Percentiles rank a stretch among this genome's conserved stretches.
Conservation (phyloP, 30 jellyfish, hydroid and myxozoan species). For the Turritopsis dohrnii region DNA sequence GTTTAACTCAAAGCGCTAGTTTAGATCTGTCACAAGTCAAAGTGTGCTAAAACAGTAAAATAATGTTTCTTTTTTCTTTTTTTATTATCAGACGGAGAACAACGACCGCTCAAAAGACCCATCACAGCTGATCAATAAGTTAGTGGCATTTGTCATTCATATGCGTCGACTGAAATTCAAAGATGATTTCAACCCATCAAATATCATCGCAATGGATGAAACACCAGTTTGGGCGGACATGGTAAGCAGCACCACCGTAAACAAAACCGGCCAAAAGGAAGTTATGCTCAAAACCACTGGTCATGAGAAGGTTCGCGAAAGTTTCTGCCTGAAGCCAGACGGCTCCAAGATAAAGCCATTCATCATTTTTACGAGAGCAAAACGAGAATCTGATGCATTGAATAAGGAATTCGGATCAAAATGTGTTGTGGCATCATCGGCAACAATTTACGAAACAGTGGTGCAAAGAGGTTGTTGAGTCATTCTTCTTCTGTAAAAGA, state of each 20-base stretch:
- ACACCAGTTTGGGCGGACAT: too few species aligned
- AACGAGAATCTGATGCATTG: background rate
- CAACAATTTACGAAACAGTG: constrained; percentile 3
- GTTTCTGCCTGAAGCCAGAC: background rate
- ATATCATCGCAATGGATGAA: constrained; percentile 9
- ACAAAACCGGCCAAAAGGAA: too few species aligned
- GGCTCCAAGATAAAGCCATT: constrained; percentile 6
- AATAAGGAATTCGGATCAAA: background rate
- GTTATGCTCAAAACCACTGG: constrained; percentile 8
- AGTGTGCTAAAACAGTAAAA: too few species aligned
- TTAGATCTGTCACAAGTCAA: too few species aligned
- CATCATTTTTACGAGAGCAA: background rate
- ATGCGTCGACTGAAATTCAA: too few species aligned
- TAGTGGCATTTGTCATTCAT: too few species aligned
- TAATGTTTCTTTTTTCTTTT: too few species aligned
- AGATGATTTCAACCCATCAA: too few species aligned
- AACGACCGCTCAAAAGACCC: too few species aligned
- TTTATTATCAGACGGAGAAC: too few species aligned
- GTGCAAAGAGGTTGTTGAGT: constrained; percentile 10
- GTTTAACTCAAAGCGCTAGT: too few species aligned
- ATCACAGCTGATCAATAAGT: too few species aligned
- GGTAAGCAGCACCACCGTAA: constrained; percentile 2
- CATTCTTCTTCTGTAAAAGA: constrained; percentile 10
- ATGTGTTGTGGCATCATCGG: background rate
- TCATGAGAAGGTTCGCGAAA: constrained; percentile 3